phyloP scores from a whole-genome alignment of 2,888 invertebrate species.

The Drosophila prostipennis region DNA sequence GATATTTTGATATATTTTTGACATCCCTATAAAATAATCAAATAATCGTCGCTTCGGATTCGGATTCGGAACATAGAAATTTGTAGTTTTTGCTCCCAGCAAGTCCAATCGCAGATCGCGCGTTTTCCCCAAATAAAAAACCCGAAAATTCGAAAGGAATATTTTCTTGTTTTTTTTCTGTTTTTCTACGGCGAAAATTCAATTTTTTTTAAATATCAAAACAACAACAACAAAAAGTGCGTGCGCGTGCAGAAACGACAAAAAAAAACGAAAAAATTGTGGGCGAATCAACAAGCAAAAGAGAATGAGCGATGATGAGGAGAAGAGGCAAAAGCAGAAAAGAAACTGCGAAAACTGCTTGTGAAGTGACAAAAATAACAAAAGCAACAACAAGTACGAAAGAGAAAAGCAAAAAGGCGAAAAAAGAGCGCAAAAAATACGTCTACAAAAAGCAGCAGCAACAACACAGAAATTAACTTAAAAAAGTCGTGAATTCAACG shows the following conservation, averaged over 20 bases:
- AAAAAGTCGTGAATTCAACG: constrained; percentile 75
- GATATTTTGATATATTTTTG: too few relatives aligned
- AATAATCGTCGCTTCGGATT: constrained; percentile 2
- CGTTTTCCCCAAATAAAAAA: constrained; percentile 12
- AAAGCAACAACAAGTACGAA: constrained; percentile 30
- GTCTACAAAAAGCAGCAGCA: constrained; percentile 27
- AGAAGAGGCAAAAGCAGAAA: constrained; percentile 47
- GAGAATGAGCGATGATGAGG: constrained; percentile 51
- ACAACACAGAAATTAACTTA: constrained; percentile 41
- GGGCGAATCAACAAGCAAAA: constrained; percentile 62
- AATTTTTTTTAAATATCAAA: constrained; percentile 12
- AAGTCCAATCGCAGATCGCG: constrained; percentile 11
- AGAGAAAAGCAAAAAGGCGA: constrained; percentile 17
- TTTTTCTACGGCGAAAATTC: constrained; percentile 1
- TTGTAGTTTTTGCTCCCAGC: constrained; percentile 13
- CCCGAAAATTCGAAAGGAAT: constrained; percentile 14
- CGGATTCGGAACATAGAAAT: constrained; percentile 5
- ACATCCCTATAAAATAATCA: too few relatives aligned
- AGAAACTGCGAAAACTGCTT: constrained; percentile 66
- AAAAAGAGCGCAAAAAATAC: constrained; percentile 42
- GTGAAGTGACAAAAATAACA: constrained; percentile 69
- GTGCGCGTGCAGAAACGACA: constrained; percentile 33
- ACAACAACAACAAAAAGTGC: constrained; percentile 33
- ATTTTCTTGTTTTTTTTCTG: constrained; percentile 42
- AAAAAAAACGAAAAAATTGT: constrained; percentile 57